phyloP scores from a whole-genome alignment of 2,888 invertebrate species.

The Amiota minor region DNA sequence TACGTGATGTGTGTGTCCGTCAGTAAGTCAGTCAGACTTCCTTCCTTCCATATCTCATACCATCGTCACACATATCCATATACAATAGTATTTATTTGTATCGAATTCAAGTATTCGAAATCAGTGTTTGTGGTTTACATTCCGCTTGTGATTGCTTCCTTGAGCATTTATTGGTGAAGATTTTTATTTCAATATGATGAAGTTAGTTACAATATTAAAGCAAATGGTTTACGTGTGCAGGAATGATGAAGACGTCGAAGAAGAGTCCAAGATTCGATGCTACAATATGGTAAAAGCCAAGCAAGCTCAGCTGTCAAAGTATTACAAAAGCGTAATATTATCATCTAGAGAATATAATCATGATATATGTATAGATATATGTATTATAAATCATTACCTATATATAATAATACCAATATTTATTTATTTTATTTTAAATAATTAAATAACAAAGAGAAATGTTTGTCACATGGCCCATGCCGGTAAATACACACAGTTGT shows the following conservation, averaged over 20 bases:
- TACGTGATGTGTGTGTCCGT: constrained; percentile 59
- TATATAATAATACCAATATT: too few relatives aligned
- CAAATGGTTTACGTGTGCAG: constrained; percentile 9
- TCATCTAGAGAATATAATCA: too few relatives aligned
- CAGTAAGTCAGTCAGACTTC: constrained; percentile 6
- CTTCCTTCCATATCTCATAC: background rate
- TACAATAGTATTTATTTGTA: background rate
- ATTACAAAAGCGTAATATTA: too few relatives aligned
- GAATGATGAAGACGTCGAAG: background rate
- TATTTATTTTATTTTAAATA: too few relatives aligned
- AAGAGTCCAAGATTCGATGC: too few relatives aligned
- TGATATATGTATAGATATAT: too few relatives aligned
- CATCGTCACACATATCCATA: background rate
- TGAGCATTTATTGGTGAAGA: constrained; percentile 6
- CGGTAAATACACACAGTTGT: background rate
- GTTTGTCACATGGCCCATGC: constrained; percentile 7
- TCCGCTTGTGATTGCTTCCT: constrained; percentile 28
- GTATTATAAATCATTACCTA: too few relatives aligned
- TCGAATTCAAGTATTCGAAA: constrained; percentile 23
- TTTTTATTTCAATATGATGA: constrained; percentile 40
- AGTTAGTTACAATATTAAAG: constrained; percentile 25
- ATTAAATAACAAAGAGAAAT: too few relatives aligned
- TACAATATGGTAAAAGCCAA: too few relatives aligned
- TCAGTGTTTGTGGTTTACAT: constrained; percentile 30
- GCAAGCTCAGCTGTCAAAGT: too few relatives aligned